Evolutionary conservation across 2,888 invertebrate species (phyloP).

Genomic region (Rhodophaea formosa): DNA sequence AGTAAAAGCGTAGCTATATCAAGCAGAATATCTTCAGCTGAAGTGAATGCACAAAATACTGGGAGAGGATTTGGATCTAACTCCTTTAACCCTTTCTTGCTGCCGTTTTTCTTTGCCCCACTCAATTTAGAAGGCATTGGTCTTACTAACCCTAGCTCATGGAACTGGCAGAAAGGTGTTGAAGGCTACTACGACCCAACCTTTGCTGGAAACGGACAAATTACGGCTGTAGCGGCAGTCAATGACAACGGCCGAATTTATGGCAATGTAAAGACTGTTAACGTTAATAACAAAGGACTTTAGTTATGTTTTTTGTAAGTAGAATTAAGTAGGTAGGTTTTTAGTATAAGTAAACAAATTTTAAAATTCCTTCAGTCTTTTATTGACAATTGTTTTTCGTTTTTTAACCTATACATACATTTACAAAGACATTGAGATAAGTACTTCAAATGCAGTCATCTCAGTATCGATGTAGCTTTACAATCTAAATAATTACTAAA

Average conservation of each 20-base stretch:
- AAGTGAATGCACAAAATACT: slow-evolving; percentile 38
- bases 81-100: slow-evolving; percentile 43
- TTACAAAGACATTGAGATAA: slow-evolving; percentile 59
- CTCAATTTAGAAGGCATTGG: slow-evolving; percentile 42
- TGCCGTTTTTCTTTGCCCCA: slow-evolving; percentile 49
- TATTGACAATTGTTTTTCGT: slow-evolving; percentile 36
- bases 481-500: slow-evolving; percentile 10
- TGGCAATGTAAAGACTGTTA: slow-evolving; percentile 49
- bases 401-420: slow-evolving; percentile 13
- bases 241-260: slow-evolving; percentile 58
- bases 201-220: slow-evolving; percentile 39
- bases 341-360: slow-evolving; percentile 21
- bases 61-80: slow-evolving; percentile 50
- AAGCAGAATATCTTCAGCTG: slow-evolving; percentile 36
- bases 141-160: slow-evolving; percentile 29
- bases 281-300: slow-evolving; percentile 41
- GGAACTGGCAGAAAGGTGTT: slow-evolving; percentile 50
- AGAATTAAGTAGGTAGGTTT: neutral
- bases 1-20: neutral
- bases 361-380: slow-evolving; percentile 36
- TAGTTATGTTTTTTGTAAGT: slow-evolving; percentile 18
- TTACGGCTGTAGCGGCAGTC: slow-evolving; percentile 45
- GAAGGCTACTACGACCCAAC: slow-evolving; percentile 47
- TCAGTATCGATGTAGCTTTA: slow-evolving; percentile 43
- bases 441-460: slow-evolving; percentile 55